phyloP scores from a whole-genome alignment of 2,797 vertebrate genomes.

The Tiaroga cobitis region DNA sequence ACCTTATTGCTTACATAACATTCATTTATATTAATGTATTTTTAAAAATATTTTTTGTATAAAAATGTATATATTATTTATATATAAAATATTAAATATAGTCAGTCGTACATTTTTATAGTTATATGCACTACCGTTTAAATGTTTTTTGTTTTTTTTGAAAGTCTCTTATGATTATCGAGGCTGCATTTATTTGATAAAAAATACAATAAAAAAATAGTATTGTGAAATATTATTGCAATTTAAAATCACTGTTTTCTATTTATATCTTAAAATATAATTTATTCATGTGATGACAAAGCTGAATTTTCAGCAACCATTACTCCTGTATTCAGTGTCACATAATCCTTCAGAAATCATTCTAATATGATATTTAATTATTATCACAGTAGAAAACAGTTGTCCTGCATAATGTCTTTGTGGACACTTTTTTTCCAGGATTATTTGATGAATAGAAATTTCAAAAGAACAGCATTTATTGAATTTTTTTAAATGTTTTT shows the following conservation, averaged over 20 bases:
- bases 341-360: background rate
- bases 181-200: background rate
- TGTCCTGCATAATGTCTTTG: background rate
- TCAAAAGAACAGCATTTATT: background rate
- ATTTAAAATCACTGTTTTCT: background rate
- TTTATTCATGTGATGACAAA: too few relatives aligned
- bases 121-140: background rate
- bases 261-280: background rate
- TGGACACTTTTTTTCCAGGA: background rate
- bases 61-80: background rate
- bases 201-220: background rate
- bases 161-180: too few relatives aligned
- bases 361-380: background rate
- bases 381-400: background rate
- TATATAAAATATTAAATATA: background rate
- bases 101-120: background rate
- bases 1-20: too few relatives aligned
- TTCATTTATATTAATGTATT: background rate
- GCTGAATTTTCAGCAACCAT: background rate
- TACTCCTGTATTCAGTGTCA: background rate
- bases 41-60: background rate
- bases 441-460: background rate
- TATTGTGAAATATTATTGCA: background rate
- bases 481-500: background rate
- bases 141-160: background rate